These are phyloP conservation scores for Apodemus sylvaticus DNA, from an alignment of 2,113 vertebrate genomes.

Conservation along the genomic window DNA sequence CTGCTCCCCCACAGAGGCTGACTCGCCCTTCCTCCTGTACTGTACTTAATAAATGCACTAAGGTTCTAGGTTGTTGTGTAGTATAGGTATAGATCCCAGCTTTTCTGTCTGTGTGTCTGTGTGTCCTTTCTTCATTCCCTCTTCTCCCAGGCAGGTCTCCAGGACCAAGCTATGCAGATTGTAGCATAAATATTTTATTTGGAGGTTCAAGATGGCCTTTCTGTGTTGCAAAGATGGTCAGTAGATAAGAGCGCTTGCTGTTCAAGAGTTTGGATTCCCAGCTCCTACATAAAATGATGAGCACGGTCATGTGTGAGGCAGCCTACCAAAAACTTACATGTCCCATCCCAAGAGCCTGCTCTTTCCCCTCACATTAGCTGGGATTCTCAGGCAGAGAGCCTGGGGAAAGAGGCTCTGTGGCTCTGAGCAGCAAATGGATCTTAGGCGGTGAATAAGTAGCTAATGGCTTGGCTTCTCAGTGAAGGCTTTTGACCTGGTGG, in stretches of 20 bases:
- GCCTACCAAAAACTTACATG: background rate
- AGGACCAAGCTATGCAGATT: background rate
- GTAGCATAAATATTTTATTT: background rate
- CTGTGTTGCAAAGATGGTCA: background rate
- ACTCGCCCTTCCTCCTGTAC: background rate
- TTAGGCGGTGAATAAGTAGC: background rate
- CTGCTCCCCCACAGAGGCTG: background rate
- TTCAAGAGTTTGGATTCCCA: background rate
- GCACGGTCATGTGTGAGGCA: background rate
- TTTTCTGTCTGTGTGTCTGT: background rate
- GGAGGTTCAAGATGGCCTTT: background rate
- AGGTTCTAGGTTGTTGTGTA: background rate
- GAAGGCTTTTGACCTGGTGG: background rate
- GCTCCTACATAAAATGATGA: background rate
- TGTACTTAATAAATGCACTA: background rate
- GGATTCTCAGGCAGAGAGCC: background rate
- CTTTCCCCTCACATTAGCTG: background rate
- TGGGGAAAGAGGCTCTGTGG: background rate
- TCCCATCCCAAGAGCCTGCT: background rate
- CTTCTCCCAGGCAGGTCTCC: background rate
- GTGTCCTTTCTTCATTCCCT: background rate
- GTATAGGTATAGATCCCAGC: background rate
- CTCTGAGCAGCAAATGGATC: background rate
- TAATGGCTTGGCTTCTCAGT: background rate
- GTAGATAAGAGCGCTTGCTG: background rate